These are phyloP conservation scores for Clepsis dumicolana DNA, from an alignment of 2,888 invertebrate species.

Conservation along the genomic window DNA sequence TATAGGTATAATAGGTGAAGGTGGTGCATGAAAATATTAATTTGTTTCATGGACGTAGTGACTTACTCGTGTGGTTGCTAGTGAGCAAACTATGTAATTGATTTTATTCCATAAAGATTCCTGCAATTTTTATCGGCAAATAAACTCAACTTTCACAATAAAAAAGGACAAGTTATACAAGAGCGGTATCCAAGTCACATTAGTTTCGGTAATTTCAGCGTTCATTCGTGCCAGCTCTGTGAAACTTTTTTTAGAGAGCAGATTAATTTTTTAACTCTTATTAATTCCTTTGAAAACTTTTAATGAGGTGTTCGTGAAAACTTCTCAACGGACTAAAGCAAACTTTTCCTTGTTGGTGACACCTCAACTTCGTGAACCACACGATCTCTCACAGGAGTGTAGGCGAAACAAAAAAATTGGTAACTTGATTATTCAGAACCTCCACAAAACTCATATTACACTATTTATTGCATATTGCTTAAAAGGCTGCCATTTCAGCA, in stretches of 20 bases:
- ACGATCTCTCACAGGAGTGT: neutral
- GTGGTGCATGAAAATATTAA: too few species aligned
- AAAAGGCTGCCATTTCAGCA: too few species aligned
- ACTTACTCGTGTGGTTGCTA: too few species aligned
- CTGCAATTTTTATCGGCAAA: too few species aligned
- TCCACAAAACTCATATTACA: too few species aligned
- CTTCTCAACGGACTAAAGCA: neutral
- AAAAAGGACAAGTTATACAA: neutral
- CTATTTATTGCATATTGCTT: too few species aligned
- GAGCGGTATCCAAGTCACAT: neutral
- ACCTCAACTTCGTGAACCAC: constrained; percentile 3
- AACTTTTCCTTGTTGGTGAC: neutral
- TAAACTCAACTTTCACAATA: too few species aligned
- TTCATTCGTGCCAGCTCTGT: neutral
- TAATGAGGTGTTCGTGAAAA: constrained; percentile 4
- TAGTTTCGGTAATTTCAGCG: neutral
- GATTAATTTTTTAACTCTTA: constrained; percentile 6
- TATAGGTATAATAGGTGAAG: too few species aligned
- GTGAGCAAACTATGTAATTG: too few species aligned
- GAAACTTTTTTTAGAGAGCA: neutral
- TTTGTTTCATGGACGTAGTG: too few species aligned
- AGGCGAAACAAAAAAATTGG: neutral
- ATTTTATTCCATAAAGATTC: too few species aligned
- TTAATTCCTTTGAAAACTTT: constrained; percentile 9
- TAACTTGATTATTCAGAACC: too few species aligned